Evolutionary conservation across 2,113 vertebrate genomes (phyloP).

Genomic region (Sturnus vulgaris): DNA sequence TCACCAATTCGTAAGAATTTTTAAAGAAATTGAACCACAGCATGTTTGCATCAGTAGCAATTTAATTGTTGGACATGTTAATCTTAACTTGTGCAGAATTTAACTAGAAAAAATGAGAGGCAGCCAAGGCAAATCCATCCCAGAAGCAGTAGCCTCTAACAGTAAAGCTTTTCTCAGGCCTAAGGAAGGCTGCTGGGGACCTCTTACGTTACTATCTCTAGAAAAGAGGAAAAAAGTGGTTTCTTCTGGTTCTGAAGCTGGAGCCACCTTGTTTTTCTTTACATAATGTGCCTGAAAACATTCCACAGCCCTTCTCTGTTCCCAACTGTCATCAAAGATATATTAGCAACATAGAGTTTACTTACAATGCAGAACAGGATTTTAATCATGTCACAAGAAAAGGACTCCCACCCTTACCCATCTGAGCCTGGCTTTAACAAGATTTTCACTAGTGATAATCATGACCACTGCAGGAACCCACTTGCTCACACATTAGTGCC

Average conservation of each 20-base stretch:
- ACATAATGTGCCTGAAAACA: background rate
- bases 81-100: background rate
- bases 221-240: background rate
- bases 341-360: background rate
- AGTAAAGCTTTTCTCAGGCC: background rate
- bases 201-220: background rate
- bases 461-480: slow-evolving; percentile 68
- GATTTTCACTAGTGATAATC: background rate
- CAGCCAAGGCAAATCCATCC: background rate
- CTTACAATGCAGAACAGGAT: background rate
- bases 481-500: slow-evolving; percentile 98
- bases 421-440: background rate
- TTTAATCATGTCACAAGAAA: background rate
- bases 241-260: background rate
- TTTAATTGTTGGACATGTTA: background rate
- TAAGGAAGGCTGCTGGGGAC: background rate
- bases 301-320: background rate
- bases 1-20: background rate
- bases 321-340: background rate
- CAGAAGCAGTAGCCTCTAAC: background rate
- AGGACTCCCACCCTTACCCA: background rate
- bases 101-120: background rate
- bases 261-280: background rate
- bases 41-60: background rate
- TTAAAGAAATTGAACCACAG: background rate